phyloP scores from a whole-genome alignment of 2,888 invertebrate species.

The Sarcophaga subvicina region DNA sequence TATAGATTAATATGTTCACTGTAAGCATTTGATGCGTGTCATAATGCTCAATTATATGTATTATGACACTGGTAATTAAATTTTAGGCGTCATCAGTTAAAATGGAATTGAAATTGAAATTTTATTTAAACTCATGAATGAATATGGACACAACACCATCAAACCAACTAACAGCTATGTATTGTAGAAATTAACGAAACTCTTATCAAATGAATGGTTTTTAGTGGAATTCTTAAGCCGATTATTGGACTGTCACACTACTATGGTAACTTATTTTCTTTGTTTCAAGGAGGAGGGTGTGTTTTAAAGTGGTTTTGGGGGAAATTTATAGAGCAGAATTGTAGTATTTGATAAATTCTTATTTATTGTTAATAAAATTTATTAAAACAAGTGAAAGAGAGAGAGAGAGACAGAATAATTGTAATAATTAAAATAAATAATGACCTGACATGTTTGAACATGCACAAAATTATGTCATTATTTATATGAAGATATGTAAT shows the following conservation, averaged over 20 bases:
- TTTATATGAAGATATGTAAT: too few species aligned
- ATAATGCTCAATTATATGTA: conserved; percentile 73
- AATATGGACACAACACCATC: background rate
- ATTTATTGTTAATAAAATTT: conserved; percentile 58
- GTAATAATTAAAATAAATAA: too few species aligned
- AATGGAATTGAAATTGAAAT: conserved; percentile 63
- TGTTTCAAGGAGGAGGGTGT: conserved; percentile 29
- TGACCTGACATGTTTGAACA: too few species aligned
- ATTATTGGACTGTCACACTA: conserved; percentile 41
- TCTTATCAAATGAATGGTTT: conserved; percentile 59
- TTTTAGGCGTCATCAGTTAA: conserved; percentile 68
- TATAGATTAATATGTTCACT: background rate
- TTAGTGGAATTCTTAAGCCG: conserved; percentile 56
- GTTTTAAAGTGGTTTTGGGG: conserved; percentile 4
- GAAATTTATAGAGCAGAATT: conserved; percentile 29
- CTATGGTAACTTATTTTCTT: background rate
- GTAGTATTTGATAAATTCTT: conserved; percentile 63
- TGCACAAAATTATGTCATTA: too few species aligned
- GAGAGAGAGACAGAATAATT: too few species aligned
- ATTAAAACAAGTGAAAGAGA: too few species aligned
- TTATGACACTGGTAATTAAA: conserved; percentile 73
- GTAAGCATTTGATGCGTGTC: conserved; percentile 71
- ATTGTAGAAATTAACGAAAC: background rate
- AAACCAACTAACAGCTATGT: background rate
- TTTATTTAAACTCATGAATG: conserved; percentile 49